Conservation (phyloP, 2,888 invertebrate genomes). For the Ophioninae sp. region DNA sequence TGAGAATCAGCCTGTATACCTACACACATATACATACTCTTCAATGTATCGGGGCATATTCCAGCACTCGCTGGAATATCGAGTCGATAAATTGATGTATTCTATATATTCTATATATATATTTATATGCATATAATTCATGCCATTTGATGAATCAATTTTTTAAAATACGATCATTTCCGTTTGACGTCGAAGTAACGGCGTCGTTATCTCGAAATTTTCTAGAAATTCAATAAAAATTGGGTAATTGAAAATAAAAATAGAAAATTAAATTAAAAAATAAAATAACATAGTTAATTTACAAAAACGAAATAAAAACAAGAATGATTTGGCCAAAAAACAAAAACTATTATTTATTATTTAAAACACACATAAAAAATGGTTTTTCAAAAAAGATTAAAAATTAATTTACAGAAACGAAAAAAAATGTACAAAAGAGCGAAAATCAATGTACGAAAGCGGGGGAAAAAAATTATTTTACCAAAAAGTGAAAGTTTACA, state of each 20-base stretch:
- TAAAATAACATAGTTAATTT: too few relatives aligned
- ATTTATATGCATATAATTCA: not conserved
- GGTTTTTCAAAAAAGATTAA: too few relatives aligned
- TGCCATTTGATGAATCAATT: not conserved
- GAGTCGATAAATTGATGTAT: not conserved
- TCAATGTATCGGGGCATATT: not conserved
- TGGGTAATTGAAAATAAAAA: not conserved
- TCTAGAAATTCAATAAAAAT: not conserved
- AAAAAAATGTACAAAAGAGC: too few relatives aligned
- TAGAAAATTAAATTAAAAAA: not conserved
- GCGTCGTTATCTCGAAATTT: not conserved
- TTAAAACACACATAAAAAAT: too few relatives aligned
- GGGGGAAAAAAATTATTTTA: too few relatives aligned
- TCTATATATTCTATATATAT: not conserved
- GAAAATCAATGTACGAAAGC: too few relatives aligned
- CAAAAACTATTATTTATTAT: too few relatives aligned
- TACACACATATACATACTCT: not conserved
- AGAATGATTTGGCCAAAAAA: too few relatives aligned
- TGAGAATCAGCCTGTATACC: conserved; percentile 5
- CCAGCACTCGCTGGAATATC: not conserved
- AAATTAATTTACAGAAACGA: too few relatives aligned
- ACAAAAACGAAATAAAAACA: too few relatives aligned
- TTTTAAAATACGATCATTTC: conserved; percentile 29
- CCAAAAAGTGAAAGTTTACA: too few relatives aligned
- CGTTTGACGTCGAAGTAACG: conserved; percentile 5